phyloP scores from a whole-genome alignment of 2,113 vertebrate genomes.

The Lampris megalopsis region DNA sequence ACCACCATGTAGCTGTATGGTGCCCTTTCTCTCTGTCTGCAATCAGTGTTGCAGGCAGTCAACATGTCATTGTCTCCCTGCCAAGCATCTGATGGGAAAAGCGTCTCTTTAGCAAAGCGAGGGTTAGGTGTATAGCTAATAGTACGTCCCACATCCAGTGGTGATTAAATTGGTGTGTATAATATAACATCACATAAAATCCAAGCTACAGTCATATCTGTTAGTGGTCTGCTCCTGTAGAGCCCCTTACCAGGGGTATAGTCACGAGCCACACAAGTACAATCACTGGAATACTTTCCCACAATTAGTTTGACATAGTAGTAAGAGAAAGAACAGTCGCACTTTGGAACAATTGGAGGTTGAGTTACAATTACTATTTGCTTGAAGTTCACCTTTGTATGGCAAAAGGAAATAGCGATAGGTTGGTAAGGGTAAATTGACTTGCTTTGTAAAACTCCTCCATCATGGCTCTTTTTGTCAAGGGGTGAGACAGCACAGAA shows the following conservation, averaged over 20 bases:
- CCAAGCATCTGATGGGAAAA: conserved; percentile 57
- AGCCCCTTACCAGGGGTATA: conserved; percentile 14
- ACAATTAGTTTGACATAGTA: conserved; percentile 33
- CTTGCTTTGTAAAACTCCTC: conserved; percentile 45
- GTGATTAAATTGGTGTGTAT: conserved; percentile 63
- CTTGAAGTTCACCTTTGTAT: conserved; percentile 36
- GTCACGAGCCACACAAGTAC: conserved; percentile 44
- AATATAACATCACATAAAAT: conserved; percentile 56
- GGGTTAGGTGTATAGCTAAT: conserved; percentile 59
- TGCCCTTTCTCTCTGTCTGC: conserved; percentile 63
- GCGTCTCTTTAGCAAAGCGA: conserved; percentile 56
- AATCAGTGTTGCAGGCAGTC: conserved; percentile 32
- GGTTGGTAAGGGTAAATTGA: conserved; percentile 37
- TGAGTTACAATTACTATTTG: conserved; percentile 45
- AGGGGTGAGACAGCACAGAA: neutral
- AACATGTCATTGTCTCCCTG: conserved; percentile 65
- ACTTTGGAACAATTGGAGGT: conserved; percentile 20
- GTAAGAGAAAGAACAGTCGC: conserved; percentile 47
- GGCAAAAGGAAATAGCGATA: conserved; percentile 40
- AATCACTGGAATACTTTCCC: conserved; percentile 65
- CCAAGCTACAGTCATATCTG: conserved; percentile 26
- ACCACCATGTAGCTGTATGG: conserved; percentile 62
- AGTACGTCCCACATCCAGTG: conserved; percentile 62
- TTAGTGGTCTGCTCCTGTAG: conserved; percentile 33
- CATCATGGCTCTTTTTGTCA: conserved; percentile 42